Evolutionary conservation across 2,113 vertebrate species (phyloP), one percentile per base, ranked within the genome.

Genomic region (Arvicanthis niloticus): DNA sequence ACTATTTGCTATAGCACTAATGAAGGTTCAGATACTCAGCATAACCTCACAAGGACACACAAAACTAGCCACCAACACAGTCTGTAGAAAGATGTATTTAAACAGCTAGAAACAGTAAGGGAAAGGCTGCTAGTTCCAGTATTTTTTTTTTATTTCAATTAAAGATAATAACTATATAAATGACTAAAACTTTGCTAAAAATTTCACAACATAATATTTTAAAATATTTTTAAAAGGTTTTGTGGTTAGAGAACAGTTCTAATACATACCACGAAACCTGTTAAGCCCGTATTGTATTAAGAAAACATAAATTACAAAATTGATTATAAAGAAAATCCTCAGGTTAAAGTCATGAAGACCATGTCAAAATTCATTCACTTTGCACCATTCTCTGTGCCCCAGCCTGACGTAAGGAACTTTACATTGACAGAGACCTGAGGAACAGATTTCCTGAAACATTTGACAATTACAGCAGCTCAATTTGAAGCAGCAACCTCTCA

Each of bases 241-340:
- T 70, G 51, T 65, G 80, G 56, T 15, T 96, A 62, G 70, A 91
- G 87, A 80, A 97, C 58, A 58, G 92, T 53, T 93, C 87, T 84
- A 94, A 62, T 58, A 93, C 29, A 77, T 42, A 80, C 5, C 17
- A 89, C 75, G 17, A 91, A 70, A 37, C 42, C 48, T 80, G 17
- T 68, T 95, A 82, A 81, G 31, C 24, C 60, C 87, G 24, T 10
- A 51, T 16, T 62, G 51, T 77, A 93, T 84, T 4, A 31, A 89
- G 37, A 95, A 89, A 31, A 81, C 7, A 84, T 90, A 77, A 76
- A 93, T 88, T 67, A 91, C 21, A 60, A 95, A 31, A 13, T 76
- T 37, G 48, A 31, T 53, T 60, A 40, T 34, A 40, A 77, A 40
- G 58, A 72, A 80, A 91, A 91, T 9, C 76, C 72, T 70, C 15